Conservation (phyloP, 2,797 vertebrate genomes). For the Arvicola amphibius region DNA sequence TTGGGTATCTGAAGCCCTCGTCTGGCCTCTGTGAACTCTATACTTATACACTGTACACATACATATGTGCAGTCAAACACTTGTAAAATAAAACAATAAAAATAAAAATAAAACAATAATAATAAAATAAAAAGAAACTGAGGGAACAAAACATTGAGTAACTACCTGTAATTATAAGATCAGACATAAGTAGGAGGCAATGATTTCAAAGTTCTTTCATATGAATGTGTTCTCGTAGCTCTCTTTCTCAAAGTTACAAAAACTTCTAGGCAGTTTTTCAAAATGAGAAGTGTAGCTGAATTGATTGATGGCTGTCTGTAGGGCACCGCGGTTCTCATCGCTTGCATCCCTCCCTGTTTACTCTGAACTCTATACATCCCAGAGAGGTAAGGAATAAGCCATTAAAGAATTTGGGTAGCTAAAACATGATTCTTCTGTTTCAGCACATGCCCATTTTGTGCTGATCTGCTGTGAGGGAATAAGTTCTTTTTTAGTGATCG, state of each 20-base stretch:
- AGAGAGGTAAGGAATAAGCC: background rate
- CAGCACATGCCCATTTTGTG: background rate
- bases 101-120: background rate
- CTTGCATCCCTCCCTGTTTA: background rate
- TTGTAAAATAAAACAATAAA: background rate
- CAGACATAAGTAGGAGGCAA: background rate
- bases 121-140: background rate
- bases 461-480: background rate
- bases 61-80: background rate
- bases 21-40: background rate
- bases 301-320: background rate
- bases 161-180: background rate
- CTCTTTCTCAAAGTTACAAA: background rate
- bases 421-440: background rate
- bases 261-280: background rate
- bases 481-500: background rate
- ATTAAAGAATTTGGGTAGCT: background rate
- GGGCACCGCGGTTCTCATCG: background rate
- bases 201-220: background rate
- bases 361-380: background rate
- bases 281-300: constrained; percentile 6
- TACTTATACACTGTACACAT: background rate
- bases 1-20: background rate
- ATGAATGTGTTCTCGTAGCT: background rate
- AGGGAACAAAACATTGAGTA: background rate